A percentile compares a stretch with the other conserved stretches of the same genome.
Evolutionary conservation across 2,797 vertebrate genomes (phyloP).

Genomic region (Hippocampus kuda): DNA sequence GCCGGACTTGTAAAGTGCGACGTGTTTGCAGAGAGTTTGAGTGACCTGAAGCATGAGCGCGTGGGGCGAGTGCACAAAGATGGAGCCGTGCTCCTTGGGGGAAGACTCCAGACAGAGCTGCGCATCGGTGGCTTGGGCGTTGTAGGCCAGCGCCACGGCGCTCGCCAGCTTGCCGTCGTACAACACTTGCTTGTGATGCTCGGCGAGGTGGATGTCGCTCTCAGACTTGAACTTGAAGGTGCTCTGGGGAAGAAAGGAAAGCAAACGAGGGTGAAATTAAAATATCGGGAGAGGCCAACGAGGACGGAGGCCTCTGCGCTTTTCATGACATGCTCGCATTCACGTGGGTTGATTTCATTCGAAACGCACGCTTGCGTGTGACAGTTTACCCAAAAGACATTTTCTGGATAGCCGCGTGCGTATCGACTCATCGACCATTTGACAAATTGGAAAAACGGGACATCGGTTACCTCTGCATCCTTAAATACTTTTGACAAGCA

Average conservation of each 20-base stretch:
- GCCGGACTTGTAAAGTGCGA: too few species aligned
- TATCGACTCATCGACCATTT: neutral
- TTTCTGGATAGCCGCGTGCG: neutral
- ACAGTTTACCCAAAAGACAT: neutral
- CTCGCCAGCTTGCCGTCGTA: constrained; percentile 86
- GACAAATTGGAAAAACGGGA: neutral
- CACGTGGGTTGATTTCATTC: neutral
- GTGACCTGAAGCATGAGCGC: constrained; percentile 96
- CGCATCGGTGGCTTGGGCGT: constrained; percentile 90
- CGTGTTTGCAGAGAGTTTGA: neutral
- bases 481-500: neutral
- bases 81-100: constrained; percentile 85
- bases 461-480: neutral
- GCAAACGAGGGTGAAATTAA: neutral
- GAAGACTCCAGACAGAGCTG: constrained; percentile 94
- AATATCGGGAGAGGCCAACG: constrained; percentile 6
- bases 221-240: constrained; percentile 95
- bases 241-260: constrained; percentile 62
- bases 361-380: neutral
- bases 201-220: constrained; percentile 87
- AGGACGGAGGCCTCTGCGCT: constrained; percentile 7
- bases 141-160: constrained; percentile 89
- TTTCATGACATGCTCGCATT: neutral
- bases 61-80: constrained; percentile 95
- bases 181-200: constrained; percentile 87